These are phyloP conservation scores for Patella depressa DNA, from an alignment of 2,888 invertebrate species.

Conservation along the genomic window DNA sequence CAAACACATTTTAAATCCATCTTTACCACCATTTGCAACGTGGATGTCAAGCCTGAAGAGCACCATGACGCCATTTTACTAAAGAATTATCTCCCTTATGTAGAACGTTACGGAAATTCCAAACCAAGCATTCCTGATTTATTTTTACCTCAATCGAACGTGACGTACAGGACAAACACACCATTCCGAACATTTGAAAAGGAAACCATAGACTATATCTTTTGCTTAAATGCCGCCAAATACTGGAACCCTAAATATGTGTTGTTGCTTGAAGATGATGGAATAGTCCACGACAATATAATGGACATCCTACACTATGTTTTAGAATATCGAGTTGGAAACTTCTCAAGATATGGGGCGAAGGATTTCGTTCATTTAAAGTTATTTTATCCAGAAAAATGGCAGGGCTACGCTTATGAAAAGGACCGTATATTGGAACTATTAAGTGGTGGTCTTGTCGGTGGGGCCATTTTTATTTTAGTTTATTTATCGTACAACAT, in stretches of 20 bases:
- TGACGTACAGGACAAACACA: conserved; percentile 1
- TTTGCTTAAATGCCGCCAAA: conserved; percentile 58
- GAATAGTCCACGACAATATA: conserved; percentile 54
- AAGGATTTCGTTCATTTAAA: conserved; percentile 57
- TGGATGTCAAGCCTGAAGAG: conserved; percentile 50
- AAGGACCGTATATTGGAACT: conserved; percentile 53
- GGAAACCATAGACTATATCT: conserved; percentile 66
- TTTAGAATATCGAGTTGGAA: conserved; percentile 35
- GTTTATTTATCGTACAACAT: conserved; percentile 13
- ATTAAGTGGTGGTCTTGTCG: conserved; percentile 47
- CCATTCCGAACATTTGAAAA: conserved; percentile 44
- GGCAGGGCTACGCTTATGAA: conserved; percentile 61
- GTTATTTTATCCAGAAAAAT: conserved; percentile 65
- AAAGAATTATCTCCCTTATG: conserved; percentile 42
- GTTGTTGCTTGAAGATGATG: conserved; percentile 67
- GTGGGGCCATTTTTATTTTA: conserved; percentile 36
- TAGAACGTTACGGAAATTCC: conserved; percentile 41
- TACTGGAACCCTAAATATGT: conserved; percentile 50
- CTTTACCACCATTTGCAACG: conserved; percentile 60
- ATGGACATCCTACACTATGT: conserved; percentile 50
- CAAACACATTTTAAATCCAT: conserved; percentile 40
- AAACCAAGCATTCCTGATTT: conserved; percentile 21
- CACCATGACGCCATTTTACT: conserved; percentile 52
- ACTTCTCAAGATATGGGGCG: too few species aligned
- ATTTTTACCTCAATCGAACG: conserved; percentile 14